Evolutionary conservation across 2,888 invertebrate species (phyloP), one percentile per base, ranked within the genome.

Genomic region (Drosophila histrio): DNA sequence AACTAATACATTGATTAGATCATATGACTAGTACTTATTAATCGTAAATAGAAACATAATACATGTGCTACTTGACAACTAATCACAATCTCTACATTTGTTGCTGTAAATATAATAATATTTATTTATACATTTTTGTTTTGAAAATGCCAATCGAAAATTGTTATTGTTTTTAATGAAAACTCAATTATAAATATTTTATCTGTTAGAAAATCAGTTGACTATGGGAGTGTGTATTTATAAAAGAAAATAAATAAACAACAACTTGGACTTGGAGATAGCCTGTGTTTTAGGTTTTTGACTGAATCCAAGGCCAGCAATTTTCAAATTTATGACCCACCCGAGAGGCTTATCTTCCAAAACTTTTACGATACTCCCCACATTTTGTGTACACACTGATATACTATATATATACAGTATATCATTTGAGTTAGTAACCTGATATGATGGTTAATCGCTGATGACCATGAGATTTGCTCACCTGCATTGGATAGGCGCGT

Each of bases 401-500:
- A 44, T 44, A 44, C 5, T n/a, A 19, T 13, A 39, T 13, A 39
- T 26, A 17, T 5, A 32, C 5, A 4, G 21, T 9, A 32, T 15
- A 22, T 38, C 19, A 38, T 19, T 38, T 11, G 1, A 43, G 15
- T 44, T 28, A 5, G 28, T 28, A 22, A 22, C 21, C 9, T 7
- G 6, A 39, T 52, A 52, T 28, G 17, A 8, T 4, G 17, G n/a
- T 8, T 32, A n/a, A 8, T 34, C 4, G 13, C 4, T 19, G 13
- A 47, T 22, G 21, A 34, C 26, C 26, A 26, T 17, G 17, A 17
- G 19, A 46, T 13, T 28, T 34, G 41, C 85, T 84, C 67, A 94
- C 96, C 94, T 98, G 97, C 94, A 99, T 98, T 1, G 99, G 99
- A 92, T 99, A 99, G 0, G 99, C 98, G 47, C 99, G 93, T 71